Conservation (phyloP, 2,113 vertebrate genomes). For the Chrysochloris asiatica region DNA sequence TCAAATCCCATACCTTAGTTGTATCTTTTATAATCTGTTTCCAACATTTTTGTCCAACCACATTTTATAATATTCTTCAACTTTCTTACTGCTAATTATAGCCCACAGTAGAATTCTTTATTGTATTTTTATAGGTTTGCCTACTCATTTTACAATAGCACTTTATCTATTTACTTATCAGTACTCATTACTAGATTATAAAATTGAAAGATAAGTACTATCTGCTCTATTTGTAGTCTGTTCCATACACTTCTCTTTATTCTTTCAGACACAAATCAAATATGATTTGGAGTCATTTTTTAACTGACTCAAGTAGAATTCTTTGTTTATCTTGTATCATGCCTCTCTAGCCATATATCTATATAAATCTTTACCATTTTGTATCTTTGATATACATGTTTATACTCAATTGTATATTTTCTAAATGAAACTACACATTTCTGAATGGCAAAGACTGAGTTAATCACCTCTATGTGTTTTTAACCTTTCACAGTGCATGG, state of each 20-base stretch:
- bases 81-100: not conserved
- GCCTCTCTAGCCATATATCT: not conserved
- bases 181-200: no score
- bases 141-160: not conserved
- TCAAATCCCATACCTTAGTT: not conserved
- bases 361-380: not conserved
- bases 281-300: not conserved
- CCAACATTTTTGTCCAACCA: not conserved
- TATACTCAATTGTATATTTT: not conserved
- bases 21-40: not conserved
- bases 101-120: not conserved
- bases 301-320: not conserved
- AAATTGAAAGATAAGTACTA: no score
- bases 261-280: not conserved
- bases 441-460: not conserved
- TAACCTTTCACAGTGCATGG: not conserved
- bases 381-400: not conserved
- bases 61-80: constrained; percentile 22
- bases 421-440: not conserved
- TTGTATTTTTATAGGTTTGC: not conserved
- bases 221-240: no score
- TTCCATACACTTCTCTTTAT: not conserved
- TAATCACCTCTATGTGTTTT: not conserved
- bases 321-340: not conserved
- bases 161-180: no score